A percentile compares a stretch with the other conserved stretches of the same genome.
Conservation (phyloP, 2,888 invertebrate species). For the Parascotia fuliginaria region DNA sequence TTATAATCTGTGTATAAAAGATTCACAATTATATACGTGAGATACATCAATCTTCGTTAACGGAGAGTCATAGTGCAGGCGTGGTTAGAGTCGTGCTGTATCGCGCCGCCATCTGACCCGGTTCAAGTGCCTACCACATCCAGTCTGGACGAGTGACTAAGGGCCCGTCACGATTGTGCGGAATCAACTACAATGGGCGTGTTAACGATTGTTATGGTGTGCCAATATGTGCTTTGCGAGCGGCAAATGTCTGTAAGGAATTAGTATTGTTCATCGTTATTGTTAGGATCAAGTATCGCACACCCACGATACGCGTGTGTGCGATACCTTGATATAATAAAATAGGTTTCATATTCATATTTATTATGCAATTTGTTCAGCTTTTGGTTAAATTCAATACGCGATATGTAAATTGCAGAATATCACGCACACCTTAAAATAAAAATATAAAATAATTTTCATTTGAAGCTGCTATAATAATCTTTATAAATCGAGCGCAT, state of each 20-base stretch:
- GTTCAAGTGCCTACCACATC: slow-evolving; percentile 49
- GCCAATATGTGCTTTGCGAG: slow-evolving; percentile 35
- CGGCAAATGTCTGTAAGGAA: slow-evolving; percentile 21
- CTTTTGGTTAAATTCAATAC: slow-evolving; percentile 15
- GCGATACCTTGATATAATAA: slow-evolving; percentile 11
- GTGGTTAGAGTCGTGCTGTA: slow-evolving; percentile 65
- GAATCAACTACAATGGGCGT: slow-evolving; percentile 47
- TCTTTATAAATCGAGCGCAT: slow-evolving; percentile 54
- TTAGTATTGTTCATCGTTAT: slow-evolving; percentile 22
- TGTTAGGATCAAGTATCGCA: slow-evolving; percentile 19
- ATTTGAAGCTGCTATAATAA: too few species aligned
- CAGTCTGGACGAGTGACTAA: slow-evolving; percentile 44
- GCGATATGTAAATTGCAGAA: slow-evolving; percentile 31
- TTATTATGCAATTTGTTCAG: slow-evolving; percentile 5
- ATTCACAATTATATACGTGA: slow-evolving; percentile 26
- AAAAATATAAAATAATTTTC: too few species aligned
- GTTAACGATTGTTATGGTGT: slow-evolving; percentile 42
- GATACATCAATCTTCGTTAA: slow-evolving; percentile 59
- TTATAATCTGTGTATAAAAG: not conserved
- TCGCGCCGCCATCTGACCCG: slow-evolving; percentile 65
- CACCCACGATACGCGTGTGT: not conserved
- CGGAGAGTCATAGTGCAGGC: slow-evolving; percentile 40
- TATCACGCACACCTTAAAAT: slow-evolving; percentile 33
- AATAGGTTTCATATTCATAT: slow-evolving; percentile 10
- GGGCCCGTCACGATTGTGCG: slow-evolving; percentile 44